Evolutionary conservation across 2,113 vertebrate species (phyloP).

Genomic region (Pelodiscus sinensis): DNA sequence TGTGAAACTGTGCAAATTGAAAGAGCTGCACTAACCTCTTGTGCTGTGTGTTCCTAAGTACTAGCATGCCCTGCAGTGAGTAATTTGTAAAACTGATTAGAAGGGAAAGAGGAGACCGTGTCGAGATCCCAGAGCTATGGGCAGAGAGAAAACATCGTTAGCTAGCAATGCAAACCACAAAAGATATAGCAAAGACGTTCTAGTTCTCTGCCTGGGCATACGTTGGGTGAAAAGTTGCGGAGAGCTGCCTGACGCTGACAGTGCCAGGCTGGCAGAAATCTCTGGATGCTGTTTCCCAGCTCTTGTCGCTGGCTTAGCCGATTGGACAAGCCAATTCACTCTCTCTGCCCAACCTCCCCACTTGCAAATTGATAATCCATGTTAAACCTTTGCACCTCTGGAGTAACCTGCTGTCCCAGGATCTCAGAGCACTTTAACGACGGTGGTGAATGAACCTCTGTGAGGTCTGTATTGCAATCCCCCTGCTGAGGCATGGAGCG

Average conservation of each 20-base stretch:
- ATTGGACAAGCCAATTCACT: background rate
- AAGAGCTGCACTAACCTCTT: background rate
- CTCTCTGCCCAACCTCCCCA: background rate
- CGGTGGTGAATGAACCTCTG: background rate
- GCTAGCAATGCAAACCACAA: background rate
- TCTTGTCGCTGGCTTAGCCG: background rate
- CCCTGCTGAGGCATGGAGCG: background rate
- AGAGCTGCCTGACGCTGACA: background rate
- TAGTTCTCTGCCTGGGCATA: background rate
- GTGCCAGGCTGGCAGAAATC: background rate
- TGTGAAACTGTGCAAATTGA: fast-evolving
- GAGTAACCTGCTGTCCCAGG: background rate
- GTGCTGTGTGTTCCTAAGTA: fast-evolving
- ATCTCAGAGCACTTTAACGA: background rate
- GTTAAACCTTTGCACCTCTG: background rate
- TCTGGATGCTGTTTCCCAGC: background rate
- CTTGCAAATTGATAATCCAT: background rate
- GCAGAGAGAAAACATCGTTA: background rate
- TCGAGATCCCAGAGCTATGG: fast-evolving
- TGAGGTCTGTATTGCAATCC: no score
- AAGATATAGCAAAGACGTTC: background rate
- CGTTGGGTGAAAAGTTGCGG: background rate
- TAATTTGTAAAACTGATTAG: fast-evolving
- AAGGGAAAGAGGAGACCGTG: background rate
- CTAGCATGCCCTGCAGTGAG: background rate